These are phyloP conservation scores for Plebejus melissa DNA, from an alignment of 2,888 invertebrate species.

Conservation along the genomic window DNA sequence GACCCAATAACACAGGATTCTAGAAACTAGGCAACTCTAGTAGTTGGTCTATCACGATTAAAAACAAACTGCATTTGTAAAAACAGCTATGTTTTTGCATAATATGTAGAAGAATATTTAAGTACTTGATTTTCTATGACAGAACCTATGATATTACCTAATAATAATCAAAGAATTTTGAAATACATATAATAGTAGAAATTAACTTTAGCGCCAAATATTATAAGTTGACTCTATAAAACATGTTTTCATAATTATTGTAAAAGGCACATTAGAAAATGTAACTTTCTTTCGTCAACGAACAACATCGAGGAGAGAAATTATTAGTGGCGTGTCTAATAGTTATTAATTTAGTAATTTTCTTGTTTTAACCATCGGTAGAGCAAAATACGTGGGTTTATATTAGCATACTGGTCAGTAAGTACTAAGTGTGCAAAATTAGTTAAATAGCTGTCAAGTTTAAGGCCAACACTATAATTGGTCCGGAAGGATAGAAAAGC, in stretches of 20 bases:
- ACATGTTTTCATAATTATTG: conserved; percentile 13
- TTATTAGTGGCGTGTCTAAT: conserved; percentile 2
- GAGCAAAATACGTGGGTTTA: neutral
- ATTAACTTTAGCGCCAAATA: neutral
- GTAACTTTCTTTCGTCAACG: conserved; percentile 21
- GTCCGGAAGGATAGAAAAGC: neutral
- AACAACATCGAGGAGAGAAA: conserved; percentile 1
- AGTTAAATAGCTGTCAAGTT: neutral
- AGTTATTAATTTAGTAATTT: conserved; percentile 11
- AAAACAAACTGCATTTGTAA: too few species aligned
- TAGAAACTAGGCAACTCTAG: too few species aligned
- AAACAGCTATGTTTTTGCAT: too few species aligned
- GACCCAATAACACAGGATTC: too few species aligned
- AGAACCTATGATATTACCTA: neutral
- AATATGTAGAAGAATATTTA: too few species aligned
- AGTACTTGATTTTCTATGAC: neutral
- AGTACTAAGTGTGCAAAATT: neutral
- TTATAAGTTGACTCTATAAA: neutral
- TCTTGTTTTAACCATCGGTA: neutral
- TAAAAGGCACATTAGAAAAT: conserved; percentile 24
- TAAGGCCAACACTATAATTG: neutral
- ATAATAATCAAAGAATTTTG: neutral
- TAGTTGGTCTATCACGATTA: too few species aligned
- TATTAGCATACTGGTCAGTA: neutral
- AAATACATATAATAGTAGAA: neutral